Evolutionary conservation across 2,113 vertebrate species (phyloP).

Genomic region (Loxodonta africana): DNA sequence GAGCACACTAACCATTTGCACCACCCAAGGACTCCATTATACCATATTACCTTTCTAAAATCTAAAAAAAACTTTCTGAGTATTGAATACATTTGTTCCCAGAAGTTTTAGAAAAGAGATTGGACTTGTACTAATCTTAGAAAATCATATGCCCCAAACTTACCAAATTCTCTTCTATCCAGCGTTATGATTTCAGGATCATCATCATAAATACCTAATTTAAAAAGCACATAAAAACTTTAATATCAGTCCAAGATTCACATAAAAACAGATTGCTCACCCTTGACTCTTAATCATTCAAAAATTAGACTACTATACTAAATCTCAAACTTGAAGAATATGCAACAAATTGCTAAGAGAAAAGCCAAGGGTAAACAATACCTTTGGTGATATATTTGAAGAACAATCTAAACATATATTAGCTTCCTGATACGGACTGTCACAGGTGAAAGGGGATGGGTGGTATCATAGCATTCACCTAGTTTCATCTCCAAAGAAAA

Average conservation of each 20-base stretch:
- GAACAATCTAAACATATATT: background rate
- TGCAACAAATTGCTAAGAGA: background rate
- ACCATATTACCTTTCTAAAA: background rate
- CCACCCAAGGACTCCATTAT: background rate
- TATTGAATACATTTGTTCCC: conserved; percentile 21
- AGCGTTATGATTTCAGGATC: conserved; percentile 98
- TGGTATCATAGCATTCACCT: background rate
- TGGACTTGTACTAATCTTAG: conserved; percentile 13
- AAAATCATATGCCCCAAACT: conserved; percentile 81
- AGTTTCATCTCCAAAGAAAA: background rate
- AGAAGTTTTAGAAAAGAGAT: background rate
- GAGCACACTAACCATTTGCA: background rate
- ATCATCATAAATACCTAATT: conserved; percentile 98
- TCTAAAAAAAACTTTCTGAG: background rate
- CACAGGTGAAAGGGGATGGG: background rate
- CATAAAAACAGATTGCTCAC: background rate
- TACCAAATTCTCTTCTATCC: conserved; percentile 98
- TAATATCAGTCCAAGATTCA: background rate
- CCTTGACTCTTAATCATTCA: background rate
- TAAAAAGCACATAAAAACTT: conserved; percentile 73
- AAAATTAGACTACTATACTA: background rate
- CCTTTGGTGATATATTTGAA: background rate
- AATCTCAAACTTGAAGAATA: conserved; percentile 46
- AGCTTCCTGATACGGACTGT: background rate
- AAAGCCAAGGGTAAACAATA: background rate